Conservation (phyloP, 2,888 invertebrate species). For the Rhagonycha lutea region DNA sequence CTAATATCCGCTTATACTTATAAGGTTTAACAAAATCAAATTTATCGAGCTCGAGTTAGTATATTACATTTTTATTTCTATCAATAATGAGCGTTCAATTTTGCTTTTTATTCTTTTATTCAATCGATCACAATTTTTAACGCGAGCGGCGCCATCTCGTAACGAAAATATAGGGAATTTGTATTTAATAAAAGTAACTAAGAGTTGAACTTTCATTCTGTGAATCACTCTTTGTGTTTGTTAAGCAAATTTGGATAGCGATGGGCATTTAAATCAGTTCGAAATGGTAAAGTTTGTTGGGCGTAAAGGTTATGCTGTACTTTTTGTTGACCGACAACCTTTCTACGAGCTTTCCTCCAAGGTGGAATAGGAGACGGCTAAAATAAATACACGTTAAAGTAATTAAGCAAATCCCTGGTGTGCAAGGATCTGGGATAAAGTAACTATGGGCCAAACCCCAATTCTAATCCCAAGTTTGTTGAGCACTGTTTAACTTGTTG, state of each 20-base stretch:
- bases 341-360: not conserved
- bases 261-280: not conserved
- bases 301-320: not conserved
- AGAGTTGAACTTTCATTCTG: too few species aligned
- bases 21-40: not conserved
- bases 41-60: not conserved
- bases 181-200: too few species aligned
- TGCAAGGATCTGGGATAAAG: constrained; percentile 27
- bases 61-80: not conserved
- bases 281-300: not conserved
- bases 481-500: constrained; percentile 34
- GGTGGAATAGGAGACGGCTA: constrained; percentile 11
- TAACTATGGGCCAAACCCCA: constrained; percentile 14
- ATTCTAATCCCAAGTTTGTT: constrained; percentile 29
- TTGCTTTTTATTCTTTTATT: not conserved
- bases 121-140: not conserved
- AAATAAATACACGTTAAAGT: constrained; percentile 38
- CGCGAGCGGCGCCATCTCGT: not conserved
- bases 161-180: not conserved
- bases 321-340: not conserved
- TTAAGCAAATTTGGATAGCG: not conserved
- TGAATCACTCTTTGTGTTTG: not conserved
- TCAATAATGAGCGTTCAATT: not conserved
- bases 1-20: not conserved
- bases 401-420: constrained; percentile 39